A percentile compares a stretch with the other conserved stretches of the same genome.
These are phyloP conservation scores for Eupithecia subfuscata DNA, from an alignment of 2,888 invertebrate genomes.

Conservation along the genomic window DNA sequence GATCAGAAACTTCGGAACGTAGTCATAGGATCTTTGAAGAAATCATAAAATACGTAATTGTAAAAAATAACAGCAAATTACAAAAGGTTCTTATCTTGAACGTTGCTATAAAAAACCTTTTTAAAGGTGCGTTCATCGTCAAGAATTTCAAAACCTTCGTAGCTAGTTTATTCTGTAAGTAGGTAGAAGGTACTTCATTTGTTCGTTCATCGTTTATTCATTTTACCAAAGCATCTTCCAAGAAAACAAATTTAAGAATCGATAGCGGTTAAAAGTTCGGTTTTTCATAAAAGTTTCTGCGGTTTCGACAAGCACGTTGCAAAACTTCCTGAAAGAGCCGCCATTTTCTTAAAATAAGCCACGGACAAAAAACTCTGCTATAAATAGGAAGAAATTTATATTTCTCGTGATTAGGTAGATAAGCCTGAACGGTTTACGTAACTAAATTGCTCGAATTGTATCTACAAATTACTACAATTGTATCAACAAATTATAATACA, in stretches of 20 bases:
- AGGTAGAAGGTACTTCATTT: neutral
- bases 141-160: neutral
- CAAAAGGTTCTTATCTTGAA: too few species aligned
- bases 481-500: too few species aligned
- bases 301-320: constrained; percentile 2
- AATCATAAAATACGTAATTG: too few species aligned
- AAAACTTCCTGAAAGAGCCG: constrained; percentile 11
- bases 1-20: too few species aligned
- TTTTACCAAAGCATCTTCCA: constrained; percentile 9
- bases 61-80: too few species aligned
- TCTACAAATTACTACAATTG: too few species aligned
- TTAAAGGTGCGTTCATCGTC: too few species aligned
- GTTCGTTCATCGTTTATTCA: constrained; percentile 5
- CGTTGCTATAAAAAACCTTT: too few species aligned
- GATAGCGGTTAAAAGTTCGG: constrained; percentile 7
- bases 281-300: constrained; percentile 13
- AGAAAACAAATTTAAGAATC: constrained; percentile 9
- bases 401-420: neutral
- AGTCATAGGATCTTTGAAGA: too few species aligned
- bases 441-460: too few species aligned
- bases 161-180: neutral
- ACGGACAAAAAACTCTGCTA: neutral
- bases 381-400: neutral
- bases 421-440: neutral
- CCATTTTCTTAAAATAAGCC: neutral